Conservation (phyloP, 2,113 vertebrate species). For the Bubo bubo region DNA sequence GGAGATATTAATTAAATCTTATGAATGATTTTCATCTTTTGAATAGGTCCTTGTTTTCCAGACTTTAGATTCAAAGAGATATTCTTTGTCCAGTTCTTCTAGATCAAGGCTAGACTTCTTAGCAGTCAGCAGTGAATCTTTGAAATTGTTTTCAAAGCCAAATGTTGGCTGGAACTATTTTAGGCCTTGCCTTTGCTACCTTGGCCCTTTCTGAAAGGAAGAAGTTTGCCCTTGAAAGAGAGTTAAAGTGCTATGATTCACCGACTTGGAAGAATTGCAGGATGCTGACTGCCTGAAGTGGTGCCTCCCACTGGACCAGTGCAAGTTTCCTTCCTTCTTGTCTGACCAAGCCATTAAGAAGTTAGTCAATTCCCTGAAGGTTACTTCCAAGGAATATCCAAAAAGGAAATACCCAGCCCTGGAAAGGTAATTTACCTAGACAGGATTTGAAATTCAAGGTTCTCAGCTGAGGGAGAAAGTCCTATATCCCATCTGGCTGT, state of each 20-base stretch:
- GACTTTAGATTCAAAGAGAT: not conserved
- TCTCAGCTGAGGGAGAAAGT: conserved; percentile 45
- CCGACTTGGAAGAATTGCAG: conserved; percentile 79
- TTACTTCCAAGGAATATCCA: conserved; percentile 72
- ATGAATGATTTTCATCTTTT: not conserved
- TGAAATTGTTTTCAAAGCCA: conserved; percentile 61
- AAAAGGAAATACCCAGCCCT: conserved; percentile 72
- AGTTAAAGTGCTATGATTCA: conserved; percentile 79
- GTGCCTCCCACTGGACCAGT: conserved; percentile 69
- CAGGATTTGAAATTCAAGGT: conserved; percentile 58
- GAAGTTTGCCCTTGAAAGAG: conserved; percentile 78
- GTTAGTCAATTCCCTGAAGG: conserved; percentile 70
- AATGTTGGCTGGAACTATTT: conserved; percentile 71
- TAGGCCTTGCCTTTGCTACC: conserved; percentile 66
- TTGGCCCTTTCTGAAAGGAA: conserved; percentile 75
- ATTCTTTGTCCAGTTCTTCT: conserved; percentile 35
- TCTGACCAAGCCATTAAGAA: conserved; percentile 79
- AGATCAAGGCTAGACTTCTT: conserved; percentile 23
- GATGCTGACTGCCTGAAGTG: conserved; percentile 76
- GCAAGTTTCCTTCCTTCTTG: conserved; percentile 80
- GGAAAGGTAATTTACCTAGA: conserved; percentile 82
- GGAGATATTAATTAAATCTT: not conserved
- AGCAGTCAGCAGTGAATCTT: not conserved
- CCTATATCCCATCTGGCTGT: not conserved
- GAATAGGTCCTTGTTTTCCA: not conserved